These are phyloP conservation scores for Eonycteris spelaea DNA, from an alignment of 2,113 vertebrate species.

Conservation along the genomic window DNA sequence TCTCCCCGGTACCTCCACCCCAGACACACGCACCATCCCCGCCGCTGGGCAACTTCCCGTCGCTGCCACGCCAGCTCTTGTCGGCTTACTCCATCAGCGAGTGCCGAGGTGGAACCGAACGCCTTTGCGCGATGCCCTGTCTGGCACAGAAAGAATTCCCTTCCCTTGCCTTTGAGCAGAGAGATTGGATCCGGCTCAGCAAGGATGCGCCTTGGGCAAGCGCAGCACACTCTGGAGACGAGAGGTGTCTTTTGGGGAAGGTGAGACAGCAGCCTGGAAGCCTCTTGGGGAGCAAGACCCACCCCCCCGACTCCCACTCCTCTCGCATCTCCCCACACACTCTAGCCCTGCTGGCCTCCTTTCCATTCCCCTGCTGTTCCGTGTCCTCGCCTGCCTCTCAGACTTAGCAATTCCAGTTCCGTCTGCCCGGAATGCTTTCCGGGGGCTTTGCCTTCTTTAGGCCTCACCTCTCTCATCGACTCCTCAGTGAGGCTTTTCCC, in stretches of 20 bases:
- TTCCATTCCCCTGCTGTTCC: not conserved
- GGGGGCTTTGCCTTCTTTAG: not conserved
- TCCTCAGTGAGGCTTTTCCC: not conserved
- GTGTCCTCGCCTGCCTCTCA: not conserved
- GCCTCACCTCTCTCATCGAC: not conserved
- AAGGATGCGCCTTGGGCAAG: not conserved
- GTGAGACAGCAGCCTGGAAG: not conserved
- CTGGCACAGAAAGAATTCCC: not conserved
- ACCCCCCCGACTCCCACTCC: fast-evolving
- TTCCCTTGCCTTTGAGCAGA: not conserved
- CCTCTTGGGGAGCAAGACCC: not conserved
- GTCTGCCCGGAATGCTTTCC: not conserved
- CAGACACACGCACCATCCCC: not conserved
- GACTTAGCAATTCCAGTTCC: not conserved
- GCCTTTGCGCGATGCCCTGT: not conserved
- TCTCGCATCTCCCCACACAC: no score
- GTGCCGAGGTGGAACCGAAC: fast-evolving
- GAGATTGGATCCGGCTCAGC: not conserved
- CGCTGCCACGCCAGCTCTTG: not conserved
- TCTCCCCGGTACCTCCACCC: not conserved
- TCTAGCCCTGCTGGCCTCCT: no score
- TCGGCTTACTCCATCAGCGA: not conserved
- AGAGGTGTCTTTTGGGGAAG: not conserved
- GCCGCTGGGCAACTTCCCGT: not conserved
- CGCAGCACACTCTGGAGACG: not conserved